phyloP scores from a whole-genome alignment of 1,140 invertebrate genomes.

The Apocrypta bakeri region DNA sequence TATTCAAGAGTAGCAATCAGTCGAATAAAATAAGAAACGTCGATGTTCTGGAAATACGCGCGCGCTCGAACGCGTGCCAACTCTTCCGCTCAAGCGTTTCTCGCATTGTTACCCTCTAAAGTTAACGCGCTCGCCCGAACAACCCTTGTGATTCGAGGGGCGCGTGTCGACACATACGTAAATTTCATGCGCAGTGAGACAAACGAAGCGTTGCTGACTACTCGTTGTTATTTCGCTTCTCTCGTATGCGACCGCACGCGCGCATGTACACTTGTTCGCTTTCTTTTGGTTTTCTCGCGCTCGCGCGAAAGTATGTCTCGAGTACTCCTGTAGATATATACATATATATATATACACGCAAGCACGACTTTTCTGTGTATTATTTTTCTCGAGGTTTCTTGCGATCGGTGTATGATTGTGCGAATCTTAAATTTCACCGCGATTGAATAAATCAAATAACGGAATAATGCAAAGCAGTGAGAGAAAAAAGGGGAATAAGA shows the following conservation, averaged over 20 bases:
- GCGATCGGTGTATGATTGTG: too few species aligned
- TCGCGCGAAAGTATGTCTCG: conserved; percentile 24
- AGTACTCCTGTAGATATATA: neutral
- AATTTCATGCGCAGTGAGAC: conserved; percentile 5
- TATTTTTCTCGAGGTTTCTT: neutral
- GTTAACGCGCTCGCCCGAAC: neutral
- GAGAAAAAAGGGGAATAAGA: conserved; percentile 3
- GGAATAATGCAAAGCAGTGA: conserved; percentile 10
- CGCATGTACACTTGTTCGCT: conserved; percentile 24
- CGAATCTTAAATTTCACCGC: neutral
- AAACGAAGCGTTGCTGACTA: neutral
- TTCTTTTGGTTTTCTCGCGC: neutral
- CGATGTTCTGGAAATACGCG: too few species aligned
- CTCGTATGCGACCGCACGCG: conserved; percentile 42
- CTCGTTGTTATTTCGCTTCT: conserved; percentile 24
- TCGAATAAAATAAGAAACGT: too few species aligned
- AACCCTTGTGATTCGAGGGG: conserved; percentile 18
- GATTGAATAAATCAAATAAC: conserved; percentile 1
- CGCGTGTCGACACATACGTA: conserved; percentile 45
- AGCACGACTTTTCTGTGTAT: neutral
- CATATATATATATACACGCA: neutral
- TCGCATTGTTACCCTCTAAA: conserved; percentile 43
- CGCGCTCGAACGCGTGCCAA: conserved; percentile 40
- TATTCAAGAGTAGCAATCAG: too few species aligned
- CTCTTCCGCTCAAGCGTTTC: conserved; percentile 45